Evolutionary conservation across 2,888 invertebrate genomes (phyloP).

Genomic region (Onchidella celtica): DNA sequence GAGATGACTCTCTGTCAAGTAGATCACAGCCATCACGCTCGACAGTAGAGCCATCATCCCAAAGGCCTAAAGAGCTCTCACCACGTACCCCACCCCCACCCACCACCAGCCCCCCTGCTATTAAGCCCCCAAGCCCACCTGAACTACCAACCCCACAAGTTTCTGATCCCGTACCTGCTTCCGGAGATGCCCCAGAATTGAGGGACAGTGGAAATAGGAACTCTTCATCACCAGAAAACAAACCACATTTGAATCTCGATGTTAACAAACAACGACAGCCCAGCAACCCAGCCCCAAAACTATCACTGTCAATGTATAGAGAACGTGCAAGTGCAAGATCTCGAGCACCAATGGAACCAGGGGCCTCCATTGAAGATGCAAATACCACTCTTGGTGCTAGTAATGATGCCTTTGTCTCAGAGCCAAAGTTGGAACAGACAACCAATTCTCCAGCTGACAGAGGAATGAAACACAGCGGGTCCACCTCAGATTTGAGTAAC

Average conservation of each 20-base stretch:
- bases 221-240: constrained; percentile 11
- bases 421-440: neutral
- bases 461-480: neutral
- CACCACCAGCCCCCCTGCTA: neutral
- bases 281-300: constrained; percentile 8
- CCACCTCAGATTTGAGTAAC: constrained; percentile 1
- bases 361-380: neutral
- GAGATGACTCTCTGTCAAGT: neutral
- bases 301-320: constrained; percentile 40
- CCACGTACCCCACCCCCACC: constrained; percentile 17
- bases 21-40: neutral
- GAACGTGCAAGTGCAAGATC: constrained; percentile 33
- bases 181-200: constrained; percentile 8
- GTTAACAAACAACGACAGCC: neutral
- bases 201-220: neutral
- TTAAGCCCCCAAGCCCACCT: constrained; percentile 11
- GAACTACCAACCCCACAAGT: neutral
- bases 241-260: neutral
- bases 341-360: neutral
- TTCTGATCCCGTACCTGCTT: neutral
- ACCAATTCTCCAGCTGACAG: constrained; percentile 17
- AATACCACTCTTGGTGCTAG: neutral
- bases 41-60: neutral
- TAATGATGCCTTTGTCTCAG: neutral
- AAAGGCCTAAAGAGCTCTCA: neutral